These are phyloP conservation scores for Gymnothorax reevesii DNA, from an alignment of 2,797 vertebrate genomes.

Conservation along the genomic window DNA sequence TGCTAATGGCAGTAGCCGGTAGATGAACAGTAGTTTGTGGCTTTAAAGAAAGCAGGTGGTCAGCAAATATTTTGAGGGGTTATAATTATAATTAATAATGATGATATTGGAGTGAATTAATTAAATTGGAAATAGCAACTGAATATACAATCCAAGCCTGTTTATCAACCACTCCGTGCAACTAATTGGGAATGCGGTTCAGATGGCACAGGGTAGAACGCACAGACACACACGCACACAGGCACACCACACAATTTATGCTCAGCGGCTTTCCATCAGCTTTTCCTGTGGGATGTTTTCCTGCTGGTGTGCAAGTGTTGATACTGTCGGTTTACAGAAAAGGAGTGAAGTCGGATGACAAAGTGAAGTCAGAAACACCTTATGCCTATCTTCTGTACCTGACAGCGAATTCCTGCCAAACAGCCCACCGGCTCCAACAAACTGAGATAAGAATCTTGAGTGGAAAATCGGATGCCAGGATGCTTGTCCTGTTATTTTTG, in stretches of 20 bases:
- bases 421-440: neutral
- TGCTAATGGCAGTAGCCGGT: too few relatives aligned
- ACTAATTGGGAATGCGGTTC: neutral
- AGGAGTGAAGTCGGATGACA: neutral
- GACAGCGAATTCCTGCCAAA: neutral
- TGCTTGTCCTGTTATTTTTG: neutral
- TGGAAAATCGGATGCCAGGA: neutral
- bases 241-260: neutral
- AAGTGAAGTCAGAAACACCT: neutral
- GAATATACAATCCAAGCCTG: too few relatives aligned
- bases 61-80: too few relatives aligned
- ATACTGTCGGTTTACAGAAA: neutral
- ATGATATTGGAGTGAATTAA: too few relatives aligned
- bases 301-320: neutral
- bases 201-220: neutral
- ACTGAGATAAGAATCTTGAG: neutral
- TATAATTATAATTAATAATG: too few relatives aligned
- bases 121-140: too few relatives aligned
- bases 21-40: too few relatives aligned
- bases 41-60: too few relatives aligned
- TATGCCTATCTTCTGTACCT: neutral
- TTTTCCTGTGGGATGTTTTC: neutral
- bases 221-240: neutral
- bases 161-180: neutral
- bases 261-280: neutral